Evolutionary conservation across 2,113 vertebrate genomes (phyloP).

Genomic region (Stigmatopora argus): DNA sequence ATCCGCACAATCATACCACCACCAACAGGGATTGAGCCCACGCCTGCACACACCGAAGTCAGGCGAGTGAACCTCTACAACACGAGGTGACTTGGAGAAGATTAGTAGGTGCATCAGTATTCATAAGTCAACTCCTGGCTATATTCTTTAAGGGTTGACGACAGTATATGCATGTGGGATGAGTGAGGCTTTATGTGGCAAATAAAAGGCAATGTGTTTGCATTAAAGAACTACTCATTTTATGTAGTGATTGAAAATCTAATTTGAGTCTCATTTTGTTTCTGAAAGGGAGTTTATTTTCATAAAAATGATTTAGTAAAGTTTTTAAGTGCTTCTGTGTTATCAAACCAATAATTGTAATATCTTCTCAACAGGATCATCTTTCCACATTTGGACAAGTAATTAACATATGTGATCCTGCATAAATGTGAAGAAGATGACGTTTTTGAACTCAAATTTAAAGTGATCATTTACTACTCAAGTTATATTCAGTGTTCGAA

Average conservation of each 20-base stretch:
- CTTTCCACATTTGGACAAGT: constrained; percentile 28
- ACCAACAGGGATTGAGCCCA: too few relatives aligned
- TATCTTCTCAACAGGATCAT: constrained; percentile 15
- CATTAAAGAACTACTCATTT: constrained; percentile 6
- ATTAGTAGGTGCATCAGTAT: constrained; percentile 45
- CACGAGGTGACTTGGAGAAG: constrained; percentile 1
- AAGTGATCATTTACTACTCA: constrained; percentile 9
- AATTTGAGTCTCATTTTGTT: neutral
- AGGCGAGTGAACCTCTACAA: too few relatives aligned
- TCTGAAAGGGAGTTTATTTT: neutral
- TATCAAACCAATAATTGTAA: constrained; percentile 16
- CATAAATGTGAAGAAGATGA: constrained; percentile 27
- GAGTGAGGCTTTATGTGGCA: neutral
- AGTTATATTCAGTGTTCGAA: constrained; percentile 4
- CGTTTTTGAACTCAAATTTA: constrained; percentile 17
- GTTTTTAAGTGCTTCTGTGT: constrained; percentile 14
- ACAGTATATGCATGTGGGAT: constrained; percentile 4
- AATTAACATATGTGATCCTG: constrained; percentile 39
- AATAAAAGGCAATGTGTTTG: constrained; percentile 2
- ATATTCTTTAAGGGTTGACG: constrained; percentile 20
- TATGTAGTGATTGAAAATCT: constrained; percentile 4
- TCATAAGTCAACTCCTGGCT: constrained; percentile 38
- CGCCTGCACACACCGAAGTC: too few relatives aligned
- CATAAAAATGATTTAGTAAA: neutral
- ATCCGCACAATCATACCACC: too few relatives aligned